Base-by-base conservation (phyloP, 2,888 invertebrate genomes). In the Eilema griseolum region DNA sequence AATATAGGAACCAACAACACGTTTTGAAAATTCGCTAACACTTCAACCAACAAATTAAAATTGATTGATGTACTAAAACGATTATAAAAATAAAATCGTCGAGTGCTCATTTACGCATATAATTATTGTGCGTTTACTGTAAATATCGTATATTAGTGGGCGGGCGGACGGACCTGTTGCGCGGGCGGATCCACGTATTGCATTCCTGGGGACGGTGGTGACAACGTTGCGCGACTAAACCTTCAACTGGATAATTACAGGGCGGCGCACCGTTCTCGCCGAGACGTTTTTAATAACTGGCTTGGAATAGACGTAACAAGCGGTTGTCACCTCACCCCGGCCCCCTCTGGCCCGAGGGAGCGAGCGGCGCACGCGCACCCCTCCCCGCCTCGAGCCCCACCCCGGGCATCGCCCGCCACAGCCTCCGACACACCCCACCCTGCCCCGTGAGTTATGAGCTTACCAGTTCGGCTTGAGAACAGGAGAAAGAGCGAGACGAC, bases 251-350 rank as follows among this genome's bases (percentile, higher is more conserved):
- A 93, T 95, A 95, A 95, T 95, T 95, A 95, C 93, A 94, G 95
- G 95, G 95, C 95, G 95, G 95, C 90, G 83, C 95, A 93, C 95
- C 95, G 93, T 89, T 95, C 95, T 91, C 95, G 95, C 90, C 95
- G 95, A 95, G 95, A 95, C 94, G 95, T 95, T 95, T 95, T 95
- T 95, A 95, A 95, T 95, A 95, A 95, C 95, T 95, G 95, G 95
- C 95, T 95, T 95, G 89, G 94, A 87, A 91, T 93, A 92, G 93
- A 93, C 92, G 94, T 95, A 95, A 95, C 95, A 91, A 95, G 95
- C 94, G 95, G 95, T 95, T 95, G 95, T 95, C 95, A 93, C 95
- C 93, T 94, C 93, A 89, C 93, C 93, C 90, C 89, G 89, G 88
- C 87, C 84, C 88, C 86, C 86, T 79, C 88, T 87, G 89, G 90